Evolutionary conservation across 2,888 invertebrate genomes (phyloP).

Genomic region (Xanthia icteritia): DNA sequence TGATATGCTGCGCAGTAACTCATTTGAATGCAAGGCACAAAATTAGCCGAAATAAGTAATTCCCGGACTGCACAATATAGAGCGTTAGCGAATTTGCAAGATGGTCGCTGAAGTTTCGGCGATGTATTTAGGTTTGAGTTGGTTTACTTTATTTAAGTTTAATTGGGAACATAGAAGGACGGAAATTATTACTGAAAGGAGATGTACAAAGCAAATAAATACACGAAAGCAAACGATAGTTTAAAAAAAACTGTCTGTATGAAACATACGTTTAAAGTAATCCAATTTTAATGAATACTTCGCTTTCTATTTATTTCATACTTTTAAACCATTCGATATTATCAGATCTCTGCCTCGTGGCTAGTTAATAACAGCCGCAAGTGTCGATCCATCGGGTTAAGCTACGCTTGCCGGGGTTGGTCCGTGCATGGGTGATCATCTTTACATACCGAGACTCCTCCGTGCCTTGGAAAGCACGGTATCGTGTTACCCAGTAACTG

Average conservation of each 20-base stretch:
- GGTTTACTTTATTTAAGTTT: slow-evolving; percentile 17
- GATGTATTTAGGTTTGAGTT: slow-evolving; percentile 38
- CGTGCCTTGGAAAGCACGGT: too few species aligned
- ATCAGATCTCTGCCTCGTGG: not conserved
- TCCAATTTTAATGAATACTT: not conserved
- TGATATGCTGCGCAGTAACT: slow-evolving; percentile 74
- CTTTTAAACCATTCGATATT: not conserved
- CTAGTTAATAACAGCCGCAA: too few species aligned
- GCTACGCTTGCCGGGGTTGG: too few species aligned
- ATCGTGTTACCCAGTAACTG: too few species aligned
- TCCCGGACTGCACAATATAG: slow-evolving; percentile 61
- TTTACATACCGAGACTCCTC: too few species aligned
- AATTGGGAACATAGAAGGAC: not conserved
- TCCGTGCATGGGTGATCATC: too few species aligned
- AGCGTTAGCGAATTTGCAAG: slow-evolving; percentile 60
- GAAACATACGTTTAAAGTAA: too few species aligned
- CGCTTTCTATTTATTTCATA: not conserved
- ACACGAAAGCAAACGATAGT: not conserved
- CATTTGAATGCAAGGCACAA: slow-evolving; percentile 76
- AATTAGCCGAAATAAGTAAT: slow-evolving; percentile 75
- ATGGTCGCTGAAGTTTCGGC: slow-evolving; percentile 46
- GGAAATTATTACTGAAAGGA: not conserved
- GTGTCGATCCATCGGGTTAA: too few species aligned
- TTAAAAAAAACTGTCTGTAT: not conserved
- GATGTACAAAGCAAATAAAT: not conserved